Evolutionary conservation across 2,797 vertebrate genomes (phyloP), one percentile per base, ranked within the genome.

Genomic region (Phalanger gymnotis): DNA sequence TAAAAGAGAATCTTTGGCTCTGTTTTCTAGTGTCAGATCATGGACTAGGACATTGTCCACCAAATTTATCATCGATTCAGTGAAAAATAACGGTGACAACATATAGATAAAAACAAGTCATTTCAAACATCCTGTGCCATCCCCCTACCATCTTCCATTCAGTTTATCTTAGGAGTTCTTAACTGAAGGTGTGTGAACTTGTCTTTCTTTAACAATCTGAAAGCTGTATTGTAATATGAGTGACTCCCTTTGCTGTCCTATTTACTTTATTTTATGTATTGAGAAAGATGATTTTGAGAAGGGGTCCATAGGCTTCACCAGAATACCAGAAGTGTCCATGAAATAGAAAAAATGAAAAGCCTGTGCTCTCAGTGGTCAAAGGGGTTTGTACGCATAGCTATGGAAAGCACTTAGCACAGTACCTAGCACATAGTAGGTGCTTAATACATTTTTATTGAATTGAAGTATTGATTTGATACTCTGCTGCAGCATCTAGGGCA

Each of bases 21-120:
- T 87, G 40, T 7, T 52, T 51, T 92, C 56, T 91, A 87, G 54
- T 94, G 61, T 7, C 53, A 92, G 90, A 66, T 53, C 19, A 53
- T 51, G 52, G 90, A 16, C 30, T 96, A 90, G 13, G n/a, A 93
- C 61, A 53, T 30, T 92, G 47, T 57, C 53, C 90, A 55, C 27
- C 34, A 94, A 96, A 93, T 47, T 97, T 57, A 93, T 4, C 40
- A 91, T 90, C 10, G 91, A n/a, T 55, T 95, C 4, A 95, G 31
- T 53, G 90, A 91, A 58, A 92, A 95, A 51, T 40, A 87, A 47
- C 2, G 40, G 16, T 54, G 54, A 40, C n/a, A 87, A 47, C 73
- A 51, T 22, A 87, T 27, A 28, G 22, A 87, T 1, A 27, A 47
- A 51, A 73, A 73, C 2, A 87, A 81, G 1, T 51, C 40, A 87